Evolutionary conservation across 1,140 invertebrate species (phyloP), one percentile per base, ranked within the genome.

Genomic region (Heliconius hermathena): DNA sequence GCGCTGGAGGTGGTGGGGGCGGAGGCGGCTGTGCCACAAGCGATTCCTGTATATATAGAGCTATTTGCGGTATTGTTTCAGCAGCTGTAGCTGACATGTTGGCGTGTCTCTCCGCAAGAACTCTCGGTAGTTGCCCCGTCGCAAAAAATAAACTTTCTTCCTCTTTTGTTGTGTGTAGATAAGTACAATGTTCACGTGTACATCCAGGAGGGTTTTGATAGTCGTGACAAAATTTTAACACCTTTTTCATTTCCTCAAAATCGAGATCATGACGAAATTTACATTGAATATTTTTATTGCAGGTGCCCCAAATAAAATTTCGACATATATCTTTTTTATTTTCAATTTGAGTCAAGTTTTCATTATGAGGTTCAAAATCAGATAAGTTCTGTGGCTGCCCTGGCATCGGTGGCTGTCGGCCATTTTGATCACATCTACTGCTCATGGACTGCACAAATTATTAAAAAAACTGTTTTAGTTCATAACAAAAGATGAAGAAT

Each of bases 141-240:
- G 83, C 81, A 20, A 85, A 73, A 82, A 92, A 93, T 8, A 89
- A 74, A 49, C 79, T 86, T 70, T 93, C 83, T 73, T 93, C 90
- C 33, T 91, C 89, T 75, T 85, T 87, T 3, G 84, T 86, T 8
- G 88, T 77, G 73, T 93, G 91, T 20, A 93, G 78, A 74, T 88
- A 93, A 0, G 85, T 90, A 74, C 91, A 93, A 77, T 84, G 85
- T 76, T 86, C 84, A 22, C 90, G 82, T 3, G 71, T 81, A 76
- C 90, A 93, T 22, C 87, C 88, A 36, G 82, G 75, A 54, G 82
- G 82, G 74, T 93, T 93, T 79, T 93, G 91, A 78, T 83, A 88
- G 73, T 93, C 88, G 78, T 90, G 90, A 73, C 91, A 93, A 60
- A 93, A 93, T 71, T 84, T 87, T 22, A 93, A 60, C 22, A 86